These are phyloP conservation scores for Climacteris rufus DNA, from an alignment of 2,113 vertebrate species.

Conservation along the genomic window DNA sequence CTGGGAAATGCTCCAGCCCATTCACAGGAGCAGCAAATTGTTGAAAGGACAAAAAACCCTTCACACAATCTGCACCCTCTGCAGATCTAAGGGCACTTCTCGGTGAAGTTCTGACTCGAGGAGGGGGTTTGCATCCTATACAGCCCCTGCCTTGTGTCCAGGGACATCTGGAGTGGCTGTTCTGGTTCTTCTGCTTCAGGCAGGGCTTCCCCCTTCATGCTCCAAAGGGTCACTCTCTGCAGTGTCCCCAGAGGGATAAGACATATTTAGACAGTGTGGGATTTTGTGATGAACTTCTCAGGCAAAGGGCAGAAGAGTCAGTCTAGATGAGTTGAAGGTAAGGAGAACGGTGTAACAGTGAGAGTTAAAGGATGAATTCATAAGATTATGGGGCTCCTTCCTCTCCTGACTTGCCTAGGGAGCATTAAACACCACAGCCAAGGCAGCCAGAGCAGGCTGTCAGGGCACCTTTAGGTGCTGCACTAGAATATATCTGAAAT, in stretches of 20 bases:
- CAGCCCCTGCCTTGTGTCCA: background rate
- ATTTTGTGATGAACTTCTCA: background rate
- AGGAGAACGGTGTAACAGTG: background rate
- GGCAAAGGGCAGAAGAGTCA: background rate
- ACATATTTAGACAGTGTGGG: background rate
- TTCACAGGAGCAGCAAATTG: slow-evolving; percentile 84
- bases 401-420: background rate
- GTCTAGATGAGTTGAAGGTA: background rate
- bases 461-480: background rate
- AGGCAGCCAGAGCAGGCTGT: background rate
- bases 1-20: slow-evolving; percentile 75
- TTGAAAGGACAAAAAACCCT: background rate
- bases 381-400: background rate
- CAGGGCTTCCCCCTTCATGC: background rate
- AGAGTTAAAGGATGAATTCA: background rate
- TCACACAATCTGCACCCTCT: background rate
- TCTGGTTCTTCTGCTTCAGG: background rate
- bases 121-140: background rate
- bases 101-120: background rate
- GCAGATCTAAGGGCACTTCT: background rate
- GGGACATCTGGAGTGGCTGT: background rate
- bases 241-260: background rate
- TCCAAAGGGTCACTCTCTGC: background rate
- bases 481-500: background rate
- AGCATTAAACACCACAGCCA: background rate